Conservation (phyloP, 2,113 vertebrate genomes). For the Actenoides lindsayi region DNA sequence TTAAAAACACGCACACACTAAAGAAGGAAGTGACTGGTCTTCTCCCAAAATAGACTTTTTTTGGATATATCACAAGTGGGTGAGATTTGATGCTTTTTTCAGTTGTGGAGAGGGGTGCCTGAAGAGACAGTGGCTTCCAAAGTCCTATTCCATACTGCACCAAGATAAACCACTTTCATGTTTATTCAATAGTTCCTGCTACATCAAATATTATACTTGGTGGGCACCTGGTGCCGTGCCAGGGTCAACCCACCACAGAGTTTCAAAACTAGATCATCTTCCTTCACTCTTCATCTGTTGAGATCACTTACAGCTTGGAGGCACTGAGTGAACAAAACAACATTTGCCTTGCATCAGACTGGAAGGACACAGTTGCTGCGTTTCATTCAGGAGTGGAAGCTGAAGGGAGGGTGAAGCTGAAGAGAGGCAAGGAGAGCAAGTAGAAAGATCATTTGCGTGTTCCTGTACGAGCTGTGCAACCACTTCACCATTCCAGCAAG, state of each 20-base stretch:
- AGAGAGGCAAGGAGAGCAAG: not conserved
- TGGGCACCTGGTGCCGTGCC: too few species aligned
- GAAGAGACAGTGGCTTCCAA: not conserved
- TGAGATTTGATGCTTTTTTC: conserved; percentile 44
- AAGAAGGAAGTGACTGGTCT: conserved; percentile 30
- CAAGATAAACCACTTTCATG: not conserved
- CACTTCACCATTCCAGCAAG: not conserved
- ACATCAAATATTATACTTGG: not conserved
- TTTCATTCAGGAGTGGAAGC: not conserved
- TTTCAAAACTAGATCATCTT: not conserved
- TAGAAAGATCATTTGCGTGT: not conserved
- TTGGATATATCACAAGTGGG: not conserved
- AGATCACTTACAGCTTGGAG: not conserved
- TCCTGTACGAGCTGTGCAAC: not conserved
- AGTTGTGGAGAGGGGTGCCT: not conserved
- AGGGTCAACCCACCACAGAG: not conserved
- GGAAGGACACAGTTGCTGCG: not conserved
- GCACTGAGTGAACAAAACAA: not conserved
- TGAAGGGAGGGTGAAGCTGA: not conserved
- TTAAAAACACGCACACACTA: conserved; percentile 45
- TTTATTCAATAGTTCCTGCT: not conserved
- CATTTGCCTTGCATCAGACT: not conserved
- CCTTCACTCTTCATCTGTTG: not conserved
- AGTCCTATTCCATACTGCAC: not conserved
- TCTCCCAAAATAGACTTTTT: not conserved